phyloP scores from a whole-genome alignment of 2,113 vertebrate genomes.

The zebrafish (Danio rerio) region DNA sequence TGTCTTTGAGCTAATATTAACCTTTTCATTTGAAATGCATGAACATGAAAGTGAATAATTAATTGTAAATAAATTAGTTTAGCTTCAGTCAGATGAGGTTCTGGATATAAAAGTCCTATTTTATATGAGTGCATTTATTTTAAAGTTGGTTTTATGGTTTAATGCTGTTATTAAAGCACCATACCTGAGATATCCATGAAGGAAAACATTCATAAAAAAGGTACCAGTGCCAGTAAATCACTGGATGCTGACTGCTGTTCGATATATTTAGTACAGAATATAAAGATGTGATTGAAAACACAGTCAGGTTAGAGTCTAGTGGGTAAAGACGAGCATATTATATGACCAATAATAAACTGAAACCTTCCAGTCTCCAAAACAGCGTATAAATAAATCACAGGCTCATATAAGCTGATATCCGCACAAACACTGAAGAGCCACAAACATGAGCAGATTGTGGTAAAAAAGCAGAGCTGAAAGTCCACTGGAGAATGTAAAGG shows the following conservation, averaged over 20 bases:
- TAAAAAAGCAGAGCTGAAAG: too few relatives aligned
- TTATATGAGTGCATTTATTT: not conserved
- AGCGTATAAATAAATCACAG: not conserved
- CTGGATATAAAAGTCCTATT: too few relatives aligned
- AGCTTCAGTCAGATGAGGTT: too few relatives aligned
- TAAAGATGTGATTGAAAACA: too few relatives aligned
- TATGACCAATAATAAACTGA: not conserved
- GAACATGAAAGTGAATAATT: not conserved
- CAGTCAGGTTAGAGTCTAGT: not conserved
- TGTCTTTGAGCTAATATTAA: not conserved
- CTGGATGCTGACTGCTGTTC: not conserved
- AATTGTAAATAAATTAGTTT: not conserved
- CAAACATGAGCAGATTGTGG: not conserved
- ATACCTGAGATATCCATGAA: not conserved
- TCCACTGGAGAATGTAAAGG: too few relatives aligned
- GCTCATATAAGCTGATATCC: not conserved
- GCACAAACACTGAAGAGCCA: not conserved
- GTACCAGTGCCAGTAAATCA: not conserved
- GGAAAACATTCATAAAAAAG: not conserved
- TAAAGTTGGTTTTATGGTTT: not conserved
- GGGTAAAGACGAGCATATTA: not conserved
- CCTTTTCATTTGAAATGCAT: not conserved
- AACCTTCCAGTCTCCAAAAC: not conserved
- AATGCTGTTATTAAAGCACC: not conserved
- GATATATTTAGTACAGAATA: not conserved